A percentile compares a stretch with the other conserved stretches of the same genome.
phyloP scores from a whole-genome alignment of 2,113 vertebrate genomes.

The Indri indri region DNA sequence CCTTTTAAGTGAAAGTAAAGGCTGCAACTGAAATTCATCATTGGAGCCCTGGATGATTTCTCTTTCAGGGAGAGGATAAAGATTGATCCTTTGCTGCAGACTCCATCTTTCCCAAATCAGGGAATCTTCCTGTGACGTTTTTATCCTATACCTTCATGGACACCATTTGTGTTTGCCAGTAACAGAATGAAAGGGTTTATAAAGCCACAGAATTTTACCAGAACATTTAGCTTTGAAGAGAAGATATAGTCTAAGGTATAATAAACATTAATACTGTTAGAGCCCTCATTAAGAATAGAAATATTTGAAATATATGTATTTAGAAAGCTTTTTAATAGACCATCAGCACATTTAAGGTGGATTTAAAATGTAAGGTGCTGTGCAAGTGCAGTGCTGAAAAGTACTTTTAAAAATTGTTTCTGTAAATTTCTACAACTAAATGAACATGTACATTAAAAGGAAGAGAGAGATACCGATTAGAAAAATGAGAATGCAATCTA shows the following conservation, averaged over 20 bases:
- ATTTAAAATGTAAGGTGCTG: background rate
- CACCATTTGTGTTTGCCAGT: conserved; percentile 18
- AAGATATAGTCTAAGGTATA: background rate
- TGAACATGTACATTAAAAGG: conserved; percentile 14
- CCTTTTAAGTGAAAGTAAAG: conserved; percentile 2
- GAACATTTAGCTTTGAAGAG: background rate
- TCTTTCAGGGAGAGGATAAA: conserved; percentile 24
- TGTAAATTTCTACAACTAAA: conserved; percentile 15
- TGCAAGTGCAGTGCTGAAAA: background rate
- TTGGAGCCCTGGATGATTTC: background rate
- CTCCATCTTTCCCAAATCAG: background rate
- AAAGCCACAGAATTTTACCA: conserved; percentile 25
- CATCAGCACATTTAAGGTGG: background rate
- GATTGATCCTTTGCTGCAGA: background rate
- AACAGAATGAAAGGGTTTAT: background rate
- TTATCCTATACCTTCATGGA: background rate
- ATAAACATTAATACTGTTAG: background rate
- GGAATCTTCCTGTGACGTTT: conserved; percentile 36
- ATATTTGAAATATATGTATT: background rate
- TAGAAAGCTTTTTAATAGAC: background rate
- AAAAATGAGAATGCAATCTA: conserved; percentile 54
- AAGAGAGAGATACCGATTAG: conserved; percentile 36
- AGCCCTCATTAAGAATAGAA: background rate
- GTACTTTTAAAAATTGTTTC: background rate
- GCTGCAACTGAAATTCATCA: background rate